Percentiles rank a stretch among this genome's conserved stretches.
phyloP scores from a whole-genome alignment of 1,140 invertebrate genomes.

The Monochamus saltuarius region DNA sequence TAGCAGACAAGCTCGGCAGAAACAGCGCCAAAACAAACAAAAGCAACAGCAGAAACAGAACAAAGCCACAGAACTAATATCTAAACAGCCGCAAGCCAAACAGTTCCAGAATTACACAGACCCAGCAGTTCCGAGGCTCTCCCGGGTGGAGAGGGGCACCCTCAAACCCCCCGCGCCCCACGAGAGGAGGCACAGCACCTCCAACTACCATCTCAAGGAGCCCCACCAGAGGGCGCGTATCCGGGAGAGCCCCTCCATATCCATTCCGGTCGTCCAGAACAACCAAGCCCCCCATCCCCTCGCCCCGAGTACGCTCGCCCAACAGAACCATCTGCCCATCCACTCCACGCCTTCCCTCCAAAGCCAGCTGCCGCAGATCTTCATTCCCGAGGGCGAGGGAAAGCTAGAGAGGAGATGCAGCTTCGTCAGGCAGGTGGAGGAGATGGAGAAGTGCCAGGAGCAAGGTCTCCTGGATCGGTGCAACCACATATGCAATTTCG shows the following conservation, averaged over 20 bases:
- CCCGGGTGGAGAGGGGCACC: slow-evolving; percentile 46
- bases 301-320: slow-evolving; percentile 33
- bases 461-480: slow-evolving; percentile 44
- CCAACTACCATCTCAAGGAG: slow-evolving; percentile 49
- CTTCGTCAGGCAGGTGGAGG: slow-evolving; percentile 50
- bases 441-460: slow-evolving; percentile 44
- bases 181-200: slow-evolving; percentile 48
- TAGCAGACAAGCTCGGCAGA: slow-evolving; percentile 64
- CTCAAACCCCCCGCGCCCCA: slow-evolving; percentile 36
- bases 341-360: slow-evolving; percentile 28
- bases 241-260: slow-evolving; percentile 49
- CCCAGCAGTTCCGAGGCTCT: slow-evolving; percentile 41
- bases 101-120: slow-evolving; percentile 58
- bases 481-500: slow-evolving; percentile 51
- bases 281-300: slow-evolving; percentile 40
- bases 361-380: slow-evolving; percentile 48
- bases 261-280: slow-evolving; percentile 46
- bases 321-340: slow-evolving; percentile 21
- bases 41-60: slow-evolving; percentile 48
- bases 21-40: slow-evolving; percentile 54
- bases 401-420: slow-evolving; percentile 49
- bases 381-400: slow-evolving; percentile 41
- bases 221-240: slow-evolving; percentile 42
- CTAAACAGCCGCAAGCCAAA: slow-evolving; percentile 53
- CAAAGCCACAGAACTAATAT: slow-evolving; percentile 47